Base-by-base conservation (phyloP, 2,888 invertebrate species). In the Catocala nupta region DNA sequence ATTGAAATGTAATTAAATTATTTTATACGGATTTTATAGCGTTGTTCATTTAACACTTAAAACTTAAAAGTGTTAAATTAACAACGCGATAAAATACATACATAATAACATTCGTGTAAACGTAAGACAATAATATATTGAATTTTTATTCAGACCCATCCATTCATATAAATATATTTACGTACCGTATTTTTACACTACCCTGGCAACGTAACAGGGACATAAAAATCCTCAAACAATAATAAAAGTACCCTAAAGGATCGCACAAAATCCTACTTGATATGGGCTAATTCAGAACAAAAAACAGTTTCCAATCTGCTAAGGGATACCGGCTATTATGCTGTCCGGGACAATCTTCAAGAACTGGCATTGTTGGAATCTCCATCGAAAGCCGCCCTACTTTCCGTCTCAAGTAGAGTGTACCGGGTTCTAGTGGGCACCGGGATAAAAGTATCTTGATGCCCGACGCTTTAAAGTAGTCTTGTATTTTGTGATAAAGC, bases 381-480 rank as follows among this genome's bases (percentile, higher is more conserved):
- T 75, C 56, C 65, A 76, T 75, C 76, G 71, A 65, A 71, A 73
- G 67, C 61, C 48, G 73, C 52, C 55, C 75, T 66, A 75, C 65
- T 75, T 75, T 61, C 65, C 7, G 49, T 65, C 60, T 70, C 64
- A 58, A 70, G 75, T 72, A 72, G 65, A 58, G 48, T 59, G 56
- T 53, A 25, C 44, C 13, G n/a, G 25, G 53, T 45, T 48, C 39
- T 49, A 54, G 52, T 56, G 48, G 48, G 42, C 43, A 16, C 52
- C 9, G 33, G 51, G 55, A 64, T 55, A 52, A 51, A 54, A 34
- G 25, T 47, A 39, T 47, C 55, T 48, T 55, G 45, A 47, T 55
- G 12, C 34, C 8, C 54, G 54, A 10, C 13, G 8, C 25, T 11
- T 43, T 42, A 16, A 53, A 55, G 48, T 25, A 25, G 16, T 48